Base-by-base conservation (phyloP, 2,888 invertebrate species). In the Limenitis camilla region DNA sequence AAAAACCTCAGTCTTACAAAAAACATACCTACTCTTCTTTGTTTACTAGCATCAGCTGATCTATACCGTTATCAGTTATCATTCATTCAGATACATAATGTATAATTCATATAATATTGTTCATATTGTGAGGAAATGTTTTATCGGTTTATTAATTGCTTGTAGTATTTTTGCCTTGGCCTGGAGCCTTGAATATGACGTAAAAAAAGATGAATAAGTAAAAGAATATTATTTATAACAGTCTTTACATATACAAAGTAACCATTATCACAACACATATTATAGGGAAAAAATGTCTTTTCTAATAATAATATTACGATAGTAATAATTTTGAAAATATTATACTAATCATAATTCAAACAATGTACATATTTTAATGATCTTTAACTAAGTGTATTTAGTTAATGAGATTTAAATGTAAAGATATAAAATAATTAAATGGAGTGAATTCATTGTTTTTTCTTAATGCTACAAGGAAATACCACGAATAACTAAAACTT, bases 1-100 rank as follows among this genome's bases (percentile, higher is more conserved):
- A 30, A 9, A 43, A 2, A 8, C 29, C 8, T 10, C 29, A 11
- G 6, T 29, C 19, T 27, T 8, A 38, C 29, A 36, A 29, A 45
- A 36, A 9, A 31, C 39, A 31, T n/a, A 6, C 11, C 27, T 11
- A 10, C 19, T 56, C 58, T 57, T 72, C 66, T 71, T 76, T 81
- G 78, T 82, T 82, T 81, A 83, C 81, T 68, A 61, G 61, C 65
- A 81, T 77, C 82, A 83, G 84, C 83, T 84, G 82, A 79, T 78
- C 66, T 66, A 58, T 29, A 44, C 36, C 27, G 40, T 42, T 52
- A 44, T 44, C 40, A 19, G 19, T 3, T 45, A 38, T 45, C 45
- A 6, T 36, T 29, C 29, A 45, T 36, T 11, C 11, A 38, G 30
- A 36, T 45, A 9, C 36, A 30, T 28, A 35, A 29, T 38, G 19